phyloP scores from a whole-genome alignment of 2,797 vertebrate genomes.

The Parambassis ranga region DNA sequence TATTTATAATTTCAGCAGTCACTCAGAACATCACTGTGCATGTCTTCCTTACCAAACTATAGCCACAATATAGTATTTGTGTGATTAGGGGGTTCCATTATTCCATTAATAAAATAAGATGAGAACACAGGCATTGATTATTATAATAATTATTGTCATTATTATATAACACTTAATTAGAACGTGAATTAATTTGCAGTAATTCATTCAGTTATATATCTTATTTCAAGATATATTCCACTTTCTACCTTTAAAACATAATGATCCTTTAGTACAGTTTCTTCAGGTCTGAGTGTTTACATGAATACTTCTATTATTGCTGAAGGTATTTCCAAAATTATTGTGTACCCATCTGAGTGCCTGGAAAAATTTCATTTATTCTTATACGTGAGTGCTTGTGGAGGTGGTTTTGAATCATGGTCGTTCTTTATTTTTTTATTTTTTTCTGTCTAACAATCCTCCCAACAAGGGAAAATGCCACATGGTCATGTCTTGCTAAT shows the following conservation, averaged over 20 bases:
- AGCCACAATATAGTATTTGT: neutral
- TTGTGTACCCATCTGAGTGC: neutral
- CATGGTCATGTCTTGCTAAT: slow-evolving; percentile 15
- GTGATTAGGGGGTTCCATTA: too few species aligned
- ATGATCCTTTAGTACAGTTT: too few species aligned
- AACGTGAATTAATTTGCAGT: slow-evolving; percentile 19
- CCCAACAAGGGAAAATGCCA: neutral
- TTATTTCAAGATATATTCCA: too few species aligned
- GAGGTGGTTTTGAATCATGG: slow-evolving; percentile 2
- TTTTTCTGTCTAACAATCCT: neutral
- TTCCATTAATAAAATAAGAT: too few species aligned
- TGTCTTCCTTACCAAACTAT: too few species aligned
- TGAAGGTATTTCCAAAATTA: too few species aligned
- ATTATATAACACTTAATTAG: too few species aligned
- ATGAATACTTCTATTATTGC: too few species aligned
- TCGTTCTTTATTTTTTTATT: neutral
- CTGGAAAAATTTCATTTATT: neutral
- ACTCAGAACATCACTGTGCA: neutral
- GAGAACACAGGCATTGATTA: too few species aligned
- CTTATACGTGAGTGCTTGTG: neutral
- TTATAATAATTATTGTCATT: too few species aligned
- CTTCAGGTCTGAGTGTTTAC: neutral
- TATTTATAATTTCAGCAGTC: too few species aligned
- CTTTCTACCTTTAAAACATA: too few species aligned
- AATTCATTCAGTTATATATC: slow-evolving; percentile 60